Percentiles rank a stretch among this genome's conserved stretches.
Conservation (phyloP, 2,797 vertebrate species). For the Lophius americanus region DNA sequence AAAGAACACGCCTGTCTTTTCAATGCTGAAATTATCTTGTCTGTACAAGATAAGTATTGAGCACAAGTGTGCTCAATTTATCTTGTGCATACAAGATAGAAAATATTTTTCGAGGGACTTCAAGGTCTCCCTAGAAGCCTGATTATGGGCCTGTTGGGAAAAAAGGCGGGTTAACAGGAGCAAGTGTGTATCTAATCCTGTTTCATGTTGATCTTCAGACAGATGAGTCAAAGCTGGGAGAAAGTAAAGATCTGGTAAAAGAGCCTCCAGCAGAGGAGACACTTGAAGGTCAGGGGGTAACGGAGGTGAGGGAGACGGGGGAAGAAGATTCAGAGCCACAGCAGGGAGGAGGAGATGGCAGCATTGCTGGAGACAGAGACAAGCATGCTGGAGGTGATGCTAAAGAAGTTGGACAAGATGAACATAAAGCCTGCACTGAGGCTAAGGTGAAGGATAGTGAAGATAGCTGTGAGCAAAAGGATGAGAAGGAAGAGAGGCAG, state of each 20-base stretch:
- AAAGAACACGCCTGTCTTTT: too few species aligned
- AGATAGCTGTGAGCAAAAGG: constrained; percentile 11
- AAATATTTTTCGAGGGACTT: too few species aligned
- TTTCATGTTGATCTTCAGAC: constrained; percentile 45
- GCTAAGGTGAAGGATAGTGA: constrained; percentile 26
- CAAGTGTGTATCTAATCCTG: background rate
- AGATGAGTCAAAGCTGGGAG: constrained; percentile 20
- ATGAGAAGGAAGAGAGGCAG: constrained; percentile 18
- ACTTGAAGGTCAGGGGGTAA: constrained; percentile 34
- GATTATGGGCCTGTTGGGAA: too few species aligned
- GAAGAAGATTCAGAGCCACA: constrained; percentile 30
- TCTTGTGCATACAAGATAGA: too few species aligned
- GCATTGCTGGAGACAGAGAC: constrained; percentile 41
- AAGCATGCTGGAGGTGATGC: constrained; percentile 26
- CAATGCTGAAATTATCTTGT: too few species aligned
- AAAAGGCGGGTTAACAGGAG: background rate
- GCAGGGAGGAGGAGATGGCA: constrained; percentile 23
- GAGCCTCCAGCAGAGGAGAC: constrained; percentile 31
- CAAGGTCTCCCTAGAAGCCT: too few species aligned
- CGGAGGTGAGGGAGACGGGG: constrained; percentile 13
- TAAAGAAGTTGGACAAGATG: constrained; percentile 34
- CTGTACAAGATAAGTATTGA: too few species aligned
- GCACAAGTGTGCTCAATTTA: too few species aligned
- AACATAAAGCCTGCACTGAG: constrained; percentile 21
- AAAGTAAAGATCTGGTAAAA: constrained; percentile 22